These are phyloP conservation scores for Teleiodes luculella DNA, from an alignment of 2,888 invertebrate species.

Conservation along the genomic window DNA sequence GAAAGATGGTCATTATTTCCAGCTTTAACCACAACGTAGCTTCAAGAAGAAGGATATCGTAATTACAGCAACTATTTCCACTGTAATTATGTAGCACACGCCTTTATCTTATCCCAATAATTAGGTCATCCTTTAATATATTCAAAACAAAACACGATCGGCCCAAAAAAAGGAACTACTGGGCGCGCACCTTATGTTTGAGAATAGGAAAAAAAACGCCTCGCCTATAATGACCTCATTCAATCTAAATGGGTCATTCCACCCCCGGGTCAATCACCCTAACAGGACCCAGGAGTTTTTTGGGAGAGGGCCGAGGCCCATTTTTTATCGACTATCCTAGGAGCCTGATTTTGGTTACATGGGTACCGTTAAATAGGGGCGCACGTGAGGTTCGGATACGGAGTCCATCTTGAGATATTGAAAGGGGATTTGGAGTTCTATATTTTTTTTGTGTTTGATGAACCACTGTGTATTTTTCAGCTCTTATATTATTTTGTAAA, in stretches of 20 bases:
- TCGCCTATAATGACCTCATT: slow-evolving; percentile 62
- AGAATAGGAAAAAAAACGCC: slow-evolving; percentile 28
- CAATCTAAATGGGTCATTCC: slow-evolving; percentile 73
- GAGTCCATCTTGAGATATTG: slow-evolving; percentile 42
- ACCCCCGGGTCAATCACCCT: slow-evolving; percentile 72
- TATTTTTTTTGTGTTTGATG: neutral
- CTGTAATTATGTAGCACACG: neutral
- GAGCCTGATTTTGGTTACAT: slow-evolving; percentile 65
- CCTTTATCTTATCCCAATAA: neutral
- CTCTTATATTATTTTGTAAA: too few relatives aligned
- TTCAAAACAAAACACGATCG: neutral
- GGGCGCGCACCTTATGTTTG: neutral
- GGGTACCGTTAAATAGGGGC: slow-evolving; percentile 61
- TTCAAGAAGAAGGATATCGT: neutral
- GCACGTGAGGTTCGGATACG: slow-evolving; percentile 32
- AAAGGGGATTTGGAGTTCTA: too few relatives aligned
- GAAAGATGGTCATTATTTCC: neutral
- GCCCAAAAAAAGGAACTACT: slow-evolving; percentile 9
- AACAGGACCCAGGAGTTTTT: slow-evolving; percentile 72
- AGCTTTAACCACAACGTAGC: neutral
- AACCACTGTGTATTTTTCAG: too few relatives aligned
- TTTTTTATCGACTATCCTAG: slow-evolving; percentile 71
- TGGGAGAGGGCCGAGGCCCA: slow-evolving; percentile 50
- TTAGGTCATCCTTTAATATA: slow-evolving; percentile 11
- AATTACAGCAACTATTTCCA: neutral